Evolutionary conservation across 2,797 vertebrate species (phyloP), one percentile per base, ranked within the genome.

Genomic region (Eidolon dupreanum): DNA sequence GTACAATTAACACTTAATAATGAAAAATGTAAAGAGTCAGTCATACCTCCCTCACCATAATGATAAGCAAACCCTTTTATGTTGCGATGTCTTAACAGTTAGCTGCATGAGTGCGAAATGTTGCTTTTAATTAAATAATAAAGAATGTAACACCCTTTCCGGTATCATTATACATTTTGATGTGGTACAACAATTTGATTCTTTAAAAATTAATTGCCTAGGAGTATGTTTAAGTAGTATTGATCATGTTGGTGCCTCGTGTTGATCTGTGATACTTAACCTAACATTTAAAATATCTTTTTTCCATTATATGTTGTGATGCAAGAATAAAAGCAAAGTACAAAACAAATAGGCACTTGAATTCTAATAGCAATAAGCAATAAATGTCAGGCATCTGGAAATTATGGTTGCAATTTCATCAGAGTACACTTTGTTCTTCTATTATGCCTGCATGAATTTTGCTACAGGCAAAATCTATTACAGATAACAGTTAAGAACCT

Each of bases 281-380:
- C 98, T 94, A 98, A 97, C 98, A 97, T 98, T 99, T 99, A 99
- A 99, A 99, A 98, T 98, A 98, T 98, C 98, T 98, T 98, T 98
- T 98, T 98, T 98, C 98, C 98, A 99, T 99, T 99, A 98, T 98
- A 98, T 96, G 97, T 98, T 99, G 98, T 98, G 98, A 99, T 98
- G 98, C 98, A 99, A 98, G 98, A 98, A 98, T 98, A 99, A 99
- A 98, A 98, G 98, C 98, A 98, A 98, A 98, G 98, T 98, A 98
- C 98, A 98, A 99, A 99, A 99, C 99, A 99, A 99, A 99, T 98
- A 98, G 98, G 98, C 98, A 99, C 99, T 99, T 99, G 98, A 99
- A 98, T 99, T 98, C 98, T 99, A 99, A 99, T 99, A 98, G 98
- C 98, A 99, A 98, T 98, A 98, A 99, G 98, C 98, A 98, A 99